Evolutionary conservation across 1,140 invertebrate species (phyloP).

Genomic region (Schmidtea mediterranea): DNA sequence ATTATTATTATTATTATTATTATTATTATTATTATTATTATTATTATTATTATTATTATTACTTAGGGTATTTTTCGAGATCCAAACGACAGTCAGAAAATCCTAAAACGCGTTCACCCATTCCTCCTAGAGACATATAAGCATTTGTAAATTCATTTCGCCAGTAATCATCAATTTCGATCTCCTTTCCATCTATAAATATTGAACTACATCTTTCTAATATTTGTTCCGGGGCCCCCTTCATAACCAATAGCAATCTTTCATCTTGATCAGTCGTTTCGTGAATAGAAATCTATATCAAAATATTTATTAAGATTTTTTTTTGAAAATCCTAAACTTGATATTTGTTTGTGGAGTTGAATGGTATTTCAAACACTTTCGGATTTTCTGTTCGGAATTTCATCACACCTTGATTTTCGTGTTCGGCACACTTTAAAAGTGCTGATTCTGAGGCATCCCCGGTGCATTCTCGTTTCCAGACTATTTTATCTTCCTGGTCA

Average conservation of each 20-base stretch:
- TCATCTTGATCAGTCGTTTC: conserved; percentile 69
- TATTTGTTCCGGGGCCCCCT: conserved; percentile 92
- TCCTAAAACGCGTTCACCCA: too few species aligned
- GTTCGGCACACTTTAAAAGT: conserved; percentile 77
- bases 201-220: conserved; percentile 79
- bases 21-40: too few species aligned
- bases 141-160: conserved; percentile 92
- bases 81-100: conserved; percentile 25
- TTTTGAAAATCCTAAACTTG: too few species aligned
- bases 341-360: conserved; percentile 6
- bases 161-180: conserved; percentile 76
- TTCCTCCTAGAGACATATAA: conserved; percentile 81
- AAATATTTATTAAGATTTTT: conserved; percentile 7
- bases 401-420: conserved; percentile 65
- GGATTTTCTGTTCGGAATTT: conserved; percentile 59
- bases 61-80: conserved; percentile 41
- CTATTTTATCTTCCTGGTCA: conserved; percentile 61
- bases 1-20: too few species aligned
- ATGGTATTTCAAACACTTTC: conserved; percentile 88
- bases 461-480: conserved; percentile 45
- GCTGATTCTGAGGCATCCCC: conserved; percentile 78
- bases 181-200: conserved; percentile 78
- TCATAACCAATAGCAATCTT: conserved; percentile 89
- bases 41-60: too few species aligned
- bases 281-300: conserved; percentile 53